phyloP scores from a whole-genome alignment of 2,113 vertebrate species.

The Perca fluviatilis region DNA sequence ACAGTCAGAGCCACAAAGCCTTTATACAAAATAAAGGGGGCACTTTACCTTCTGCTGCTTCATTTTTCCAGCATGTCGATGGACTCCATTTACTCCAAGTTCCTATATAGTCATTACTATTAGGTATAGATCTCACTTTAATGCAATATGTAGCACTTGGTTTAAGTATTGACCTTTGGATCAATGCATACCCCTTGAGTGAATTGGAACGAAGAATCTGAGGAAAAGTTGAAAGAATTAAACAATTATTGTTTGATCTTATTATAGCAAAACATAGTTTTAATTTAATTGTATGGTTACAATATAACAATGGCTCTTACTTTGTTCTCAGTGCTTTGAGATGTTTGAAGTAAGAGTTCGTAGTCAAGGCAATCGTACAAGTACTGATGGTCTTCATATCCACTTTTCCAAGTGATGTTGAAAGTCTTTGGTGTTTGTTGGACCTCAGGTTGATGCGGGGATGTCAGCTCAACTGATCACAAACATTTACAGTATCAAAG shows the following conservation, averaged over 20 bases:
- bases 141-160: constrained; percentile 26
- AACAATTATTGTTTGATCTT: not conserved
- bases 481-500: constrained; percentile 15
- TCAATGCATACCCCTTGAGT: accelerated
- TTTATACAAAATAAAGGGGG: not conserved
- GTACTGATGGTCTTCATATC: not conserved
- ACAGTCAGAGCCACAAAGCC: not conserved
- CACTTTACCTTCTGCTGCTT: constrained; percentile 35
- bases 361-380: accelerated
- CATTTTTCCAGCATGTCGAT: constrained; percentile 6
- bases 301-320: constrained; percentile 35
- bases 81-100: constrained; percentile 67
- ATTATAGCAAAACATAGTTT: not conserved
- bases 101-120: accelerated
- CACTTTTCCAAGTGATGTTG: constrained; percentile 63
- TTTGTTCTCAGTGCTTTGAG: accelerated
- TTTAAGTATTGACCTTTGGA: not conserved
- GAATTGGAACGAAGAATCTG: accelerated
- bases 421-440: not conserved
- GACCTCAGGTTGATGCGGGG: constrained; percentile 45
- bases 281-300: not conserved
- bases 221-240: not conserved
- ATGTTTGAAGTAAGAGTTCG: constrained; percentile 34
- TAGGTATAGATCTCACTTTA: constrained; percentile 8
- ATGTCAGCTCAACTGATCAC: constrained; percentile 68